Evolutionary conservation across 2,888 invertebrate genomes (phyloP).

Genomic region (Conistra vaccinii): DNA sequence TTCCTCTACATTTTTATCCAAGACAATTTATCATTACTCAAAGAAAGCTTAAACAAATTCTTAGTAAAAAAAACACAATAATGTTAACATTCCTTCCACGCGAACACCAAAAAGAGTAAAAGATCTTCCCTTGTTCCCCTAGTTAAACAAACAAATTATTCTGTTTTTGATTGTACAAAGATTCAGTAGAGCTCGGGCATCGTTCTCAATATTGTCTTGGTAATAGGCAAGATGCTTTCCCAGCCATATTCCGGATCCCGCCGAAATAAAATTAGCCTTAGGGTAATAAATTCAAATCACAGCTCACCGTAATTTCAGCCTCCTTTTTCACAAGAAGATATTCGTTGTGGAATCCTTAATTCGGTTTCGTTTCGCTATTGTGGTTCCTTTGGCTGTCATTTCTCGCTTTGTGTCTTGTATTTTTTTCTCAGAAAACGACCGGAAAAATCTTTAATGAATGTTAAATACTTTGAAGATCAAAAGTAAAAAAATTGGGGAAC

Average conservation of each 20-base stretch:
- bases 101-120: constrained; percentile 58
- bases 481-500: constrained; percentile 22
- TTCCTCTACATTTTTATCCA: neutral
- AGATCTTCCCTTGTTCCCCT: constrained; percentile 59
- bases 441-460: constrained; percentile 48
- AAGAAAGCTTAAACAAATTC: constrained; percentile 38
- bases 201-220: constrained; percentile 82
- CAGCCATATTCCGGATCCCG: constrained; percentile 76
- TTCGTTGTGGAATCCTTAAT: constrained; percentile 87
- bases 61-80: constrained; percentile 45
- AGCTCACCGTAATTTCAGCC: constrained; percentile 85
- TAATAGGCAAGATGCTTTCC: constrained; percentile 77
- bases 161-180: constrained; percentile 80
- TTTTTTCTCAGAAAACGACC: constrained; percentile 50
- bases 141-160: constrained; percentile 73
- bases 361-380: constrained; percentile 86
- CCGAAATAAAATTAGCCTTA: constrained; percentile 88
- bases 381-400: constrained; percentile 82
- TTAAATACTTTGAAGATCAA: constrained; percentile 54
- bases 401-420: constrained; percentile 77
- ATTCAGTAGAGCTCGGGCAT: constrained; percentile 74
- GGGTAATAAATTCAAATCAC: constrained; percentile 90
- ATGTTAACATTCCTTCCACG: constrained; percentile 58
- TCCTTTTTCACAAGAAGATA: constrained; percentile 86
- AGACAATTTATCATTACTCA: constrained; percentile 29